Conservation (phyloP, 2,113 vertebrate genomes). For the Paraplagusia blochii region DNA sequence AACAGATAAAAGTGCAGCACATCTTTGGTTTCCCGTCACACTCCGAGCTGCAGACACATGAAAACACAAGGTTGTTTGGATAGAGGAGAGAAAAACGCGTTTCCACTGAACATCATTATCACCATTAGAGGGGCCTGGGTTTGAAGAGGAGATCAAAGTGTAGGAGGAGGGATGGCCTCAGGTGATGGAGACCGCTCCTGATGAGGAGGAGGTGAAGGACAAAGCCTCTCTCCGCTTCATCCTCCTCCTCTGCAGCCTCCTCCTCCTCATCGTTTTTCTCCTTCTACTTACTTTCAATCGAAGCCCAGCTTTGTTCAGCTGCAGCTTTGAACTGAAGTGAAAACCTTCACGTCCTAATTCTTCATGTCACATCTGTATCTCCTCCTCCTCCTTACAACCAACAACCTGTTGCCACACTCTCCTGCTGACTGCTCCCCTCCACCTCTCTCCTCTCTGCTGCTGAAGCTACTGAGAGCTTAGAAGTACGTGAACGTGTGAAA, state of each 20-base stretch:
- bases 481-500: no score
- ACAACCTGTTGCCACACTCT: conserved; percentile 11
- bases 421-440: no score
- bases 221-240: conserved; percentile 30
- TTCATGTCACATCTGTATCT: conserved; percentile 53
- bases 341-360: no score
- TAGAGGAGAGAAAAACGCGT: conserved; percentile 1
- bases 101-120: conserved; percentile 60
- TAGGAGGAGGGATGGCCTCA: conserved; percentile 51
- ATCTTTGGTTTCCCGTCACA: not conserved
- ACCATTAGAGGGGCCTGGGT: conserved; percentile 55
- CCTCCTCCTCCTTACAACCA: conserved; percentile 14
- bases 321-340: conserved; percentile 62
- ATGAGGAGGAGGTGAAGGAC: conserved; percentile 64
- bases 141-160: conserved; percentile 62
- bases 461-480: no score
- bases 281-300: conserved; percentile 32
- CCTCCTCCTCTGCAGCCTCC: conserved; percentile 6
- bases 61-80: conserved; percentile 29
- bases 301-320: conserved; percentile 49
- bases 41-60: conserved; percentile 36
- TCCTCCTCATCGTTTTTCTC: conserved; percentile 15
- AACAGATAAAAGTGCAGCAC: no score
- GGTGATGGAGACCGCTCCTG: conserved; percentile 47
- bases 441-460: no score